phyloP scores from a whole-genome alignment of 2,888 invertebrate genomes.

The Pardosa pseudoannulata region DNA sequence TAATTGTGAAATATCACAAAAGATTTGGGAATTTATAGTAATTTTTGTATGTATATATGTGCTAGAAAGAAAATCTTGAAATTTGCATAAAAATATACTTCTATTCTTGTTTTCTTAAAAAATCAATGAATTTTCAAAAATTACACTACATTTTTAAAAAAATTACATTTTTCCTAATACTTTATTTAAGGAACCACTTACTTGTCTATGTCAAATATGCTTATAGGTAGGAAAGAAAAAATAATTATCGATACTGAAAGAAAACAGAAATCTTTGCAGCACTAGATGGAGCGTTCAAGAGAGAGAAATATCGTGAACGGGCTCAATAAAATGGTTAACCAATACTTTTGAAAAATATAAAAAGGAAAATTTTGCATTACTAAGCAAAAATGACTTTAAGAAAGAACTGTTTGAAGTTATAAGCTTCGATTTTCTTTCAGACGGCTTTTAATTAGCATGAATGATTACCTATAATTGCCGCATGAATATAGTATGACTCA shows the following conservation, averaged over 20 bases:
- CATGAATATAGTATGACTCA: background rate
- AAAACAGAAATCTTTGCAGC: background rate
- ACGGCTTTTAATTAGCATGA: background rate
- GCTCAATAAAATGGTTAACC: background rate
- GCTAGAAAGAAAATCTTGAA: too few species aligned
- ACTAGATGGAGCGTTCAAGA: background rate
- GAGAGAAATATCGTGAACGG: background rate
- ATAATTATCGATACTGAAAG: background rate
- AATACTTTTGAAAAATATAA: background rate
- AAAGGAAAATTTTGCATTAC: too few species aligned
- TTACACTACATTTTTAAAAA: too few species aligned
- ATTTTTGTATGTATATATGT: too few species aligned
- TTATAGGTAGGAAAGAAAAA: background rate
- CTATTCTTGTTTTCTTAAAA: too few species aligned
- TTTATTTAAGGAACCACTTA: background rate
- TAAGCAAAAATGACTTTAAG: background rate
- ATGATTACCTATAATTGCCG: background rate
- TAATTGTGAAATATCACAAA: too few species aligned
- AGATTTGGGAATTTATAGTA: too few species aligned
- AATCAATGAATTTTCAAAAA: too few species aligned
- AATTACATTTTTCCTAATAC: too few species aligned
- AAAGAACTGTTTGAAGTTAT: background rate
- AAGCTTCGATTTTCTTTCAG: background rate
- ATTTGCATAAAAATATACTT: too few species aligned
- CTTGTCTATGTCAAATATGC: background rate